A percentile compares a stretch with the other conserved stretches of the same genome.
Conservation (phyloP, 1,140 invertebrate genomes). For the Ips nitidus region DNA sequence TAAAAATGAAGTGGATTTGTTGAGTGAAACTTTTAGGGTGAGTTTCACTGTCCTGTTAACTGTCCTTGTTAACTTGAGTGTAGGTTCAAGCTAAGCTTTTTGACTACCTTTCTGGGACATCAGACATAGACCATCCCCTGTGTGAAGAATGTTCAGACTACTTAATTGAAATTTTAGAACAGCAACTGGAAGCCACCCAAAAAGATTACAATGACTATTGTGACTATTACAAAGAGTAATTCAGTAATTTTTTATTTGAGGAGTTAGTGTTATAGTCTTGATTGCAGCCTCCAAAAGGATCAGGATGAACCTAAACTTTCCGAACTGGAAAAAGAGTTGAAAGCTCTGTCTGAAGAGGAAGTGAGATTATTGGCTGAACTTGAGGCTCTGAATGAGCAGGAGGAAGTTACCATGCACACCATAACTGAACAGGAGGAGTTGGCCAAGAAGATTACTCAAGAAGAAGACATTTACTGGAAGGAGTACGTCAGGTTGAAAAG, state of each 20-base stretch:
- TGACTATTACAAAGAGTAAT: slow-evolving; percentile 74
- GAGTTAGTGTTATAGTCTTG: neutral
- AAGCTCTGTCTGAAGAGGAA: slow-evolving; percentile 80
- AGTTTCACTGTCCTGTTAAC: neutral
- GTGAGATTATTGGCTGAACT: slow-evolving; percentile 73
- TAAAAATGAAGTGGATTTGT: slow-evolving; percentile 67
- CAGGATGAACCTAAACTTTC: slow-evolving; percentile 69
- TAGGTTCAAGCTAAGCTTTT: slow-evolving; percentile 76
- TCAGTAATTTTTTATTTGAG: slow-evolving; percentile 1
- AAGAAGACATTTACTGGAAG: slow-evolving; percentile 87
- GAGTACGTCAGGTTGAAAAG: slow-evolving; percentile 87
- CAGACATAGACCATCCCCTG: slow-evolving; percentile 93
- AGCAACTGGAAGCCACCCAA: slow-evolving; percentile 83
- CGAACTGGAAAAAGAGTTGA: slow-evolving; percentile 77
- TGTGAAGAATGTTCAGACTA: slow-evolving; percentile 97
- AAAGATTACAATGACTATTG: slow-evolving; percentile 90
- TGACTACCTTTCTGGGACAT: slow-evolving; percentile 90
- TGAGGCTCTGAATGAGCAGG: slow-evolving; percentile 74
- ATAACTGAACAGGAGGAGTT: slow-evolving; percentile 70
- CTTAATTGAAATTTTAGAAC: slow-evolving; percentile 87
- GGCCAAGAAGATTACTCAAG: slow-evolving; percentile 48
- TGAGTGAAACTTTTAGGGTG: slow-evolving; percentile 64
- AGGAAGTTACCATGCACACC: slow-evolving; percentile 70
- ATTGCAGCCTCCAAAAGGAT: slow-evolving; percentile 55
- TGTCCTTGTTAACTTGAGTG: neutral